A percentile compares a stretch with the other conserved stretches of the same genome.
Evolutionary conservation across 2,888 invertebrate genomes (phyloP).

Genomic region (Hoplodrina blanda): DNA sequence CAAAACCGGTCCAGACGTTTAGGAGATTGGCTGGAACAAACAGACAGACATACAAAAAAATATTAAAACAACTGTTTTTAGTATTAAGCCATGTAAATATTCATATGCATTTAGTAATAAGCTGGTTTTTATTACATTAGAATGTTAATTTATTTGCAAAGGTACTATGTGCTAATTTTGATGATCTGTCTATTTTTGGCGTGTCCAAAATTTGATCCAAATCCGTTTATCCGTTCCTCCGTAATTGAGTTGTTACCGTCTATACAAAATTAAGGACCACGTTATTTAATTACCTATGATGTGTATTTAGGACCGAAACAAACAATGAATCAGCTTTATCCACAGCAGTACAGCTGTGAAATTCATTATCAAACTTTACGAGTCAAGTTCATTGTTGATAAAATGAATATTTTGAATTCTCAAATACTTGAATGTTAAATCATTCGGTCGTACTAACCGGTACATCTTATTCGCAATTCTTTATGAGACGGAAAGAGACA

Average conservation of each 20-base stretch:
- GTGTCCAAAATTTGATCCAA: background rate
- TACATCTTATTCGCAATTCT: constrained; percentile 35
- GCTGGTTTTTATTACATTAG: no score
- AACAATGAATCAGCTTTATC: constrained; percentile 3
- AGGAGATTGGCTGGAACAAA: no score
- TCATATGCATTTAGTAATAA: no score
- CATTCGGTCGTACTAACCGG: constrained; percentile 32
- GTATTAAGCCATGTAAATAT: no score
- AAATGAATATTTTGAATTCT: constrained; percentile 11
- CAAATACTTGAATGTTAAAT: background rate
- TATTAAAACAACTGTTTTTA: no score
- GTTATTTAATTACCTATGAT: background rate
- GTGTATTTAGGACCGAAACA: constrained; percentile 4
- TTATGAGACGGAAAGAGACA: constrained; percentile 53
- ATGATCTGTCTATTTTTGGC: no score
- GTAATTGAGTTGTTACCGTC: background rate
- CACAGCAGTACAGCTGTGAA: constrained; percentile 1
- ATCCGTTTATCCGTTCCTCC: background rate
- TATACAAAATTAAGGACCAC: background rate
- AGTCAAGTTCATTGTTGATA: constrained; percentile 26
- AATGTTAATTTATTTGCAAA: no score
- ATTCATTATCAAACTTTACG: constrained; percentile 20
- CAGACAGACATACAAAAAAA: no score
- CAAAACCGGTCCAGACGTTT: no score
- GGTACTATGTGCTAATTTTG: no score